Base-by-base conservation (phyloP, 2,113 vertebrate genomes). In the Cinclus mexicanus region DNA sequence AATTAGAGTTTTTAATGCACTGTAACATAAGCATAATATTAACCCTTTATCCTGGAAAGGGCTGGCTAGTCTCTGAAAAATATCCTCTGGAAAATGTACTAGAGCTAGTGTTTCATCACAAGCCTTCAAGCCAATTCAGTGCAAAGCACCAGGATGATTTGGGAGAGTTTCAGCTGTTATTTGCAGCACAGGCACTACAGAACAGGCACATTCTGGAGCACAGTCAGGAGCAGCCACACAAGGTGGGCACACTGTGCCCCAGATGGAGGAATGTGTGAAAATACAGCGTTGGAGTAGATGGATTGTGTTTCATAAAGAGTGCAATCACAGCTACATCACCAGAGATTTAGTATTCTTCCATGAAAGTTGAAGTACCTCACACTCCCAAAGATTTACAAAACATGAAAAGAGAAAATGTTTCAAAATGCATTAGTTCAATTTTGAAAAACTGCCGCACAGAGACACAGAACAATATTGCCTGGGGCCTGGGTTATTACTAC, bases 11-110 rank as follows among this genome's bases (percentile, higher is more conserved):
- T 98, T 99, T 99, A 99, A 99, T 98, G 98, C 98, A 99, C 99
- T 98, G 99, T 99, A 99, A 99, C 99, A 99, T 99, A 99, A 99
- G 99, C 99, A 99, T 98, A 99, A 99, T 99, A 99, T 99, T 99
- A 99, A 99, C 99, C 99, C 98, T 99, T 99, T 98, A 97, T 98
- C 98, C 98, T 98, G 98, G 98, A 98, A 98, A 98, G 98, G 98
- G 96, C 97, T 97, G 96, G 97, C 97, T 98, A 98, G 98, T 98
- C 97, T 98, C 96, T 94, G 96, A 97, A 92, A 97, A 94, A 97
- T 94, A 95, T 75, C 95, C 95, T 94, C 92, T 89, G 95, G 96
- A 97, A 97, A 97, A 97, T 79, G 93, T 91, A 95, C 93, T 59
- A 49, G 87, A 97, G 95, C 90, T 91, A 56, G 90, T 91, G 93